Base-by-base conservation (phyloP, 2,113 vertebrate species). In the Paratilapia polleni region DNA sequence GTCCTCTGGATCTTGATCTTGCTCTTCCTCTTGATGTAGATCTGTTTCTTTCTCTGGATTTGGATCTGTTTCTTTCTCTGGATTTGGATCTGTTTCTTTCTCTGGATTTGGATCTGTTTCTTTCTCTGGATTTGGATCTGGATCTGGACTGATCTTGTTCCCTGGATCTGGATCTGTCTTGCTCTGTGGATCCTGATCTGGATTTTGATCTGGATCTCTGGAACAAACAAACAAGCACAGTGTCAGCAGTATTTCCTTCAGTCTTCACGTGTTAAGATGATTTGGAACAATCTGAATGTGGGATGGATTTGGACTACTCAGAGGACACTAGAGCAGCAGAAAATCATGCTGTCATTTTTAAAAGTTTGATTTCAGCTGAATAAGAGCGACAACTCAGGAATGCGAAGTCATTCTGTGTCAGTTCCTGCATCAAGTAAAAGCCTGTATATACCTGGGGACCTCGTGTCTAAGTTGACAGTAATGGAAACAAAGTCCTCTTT, bases 11-110 rank as follows among this genome's bases (percentile, higher is more conserved):
- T 26, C 83, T 77, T 4, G 89, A 76, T 79, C 31, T 41, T 5
- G 22, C 58, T 59, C 57, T 26, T 4, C 88, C 91, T 87, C 64
- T 91, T n/a, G 63, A 94, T 59, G 19, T 73, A 41, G 59, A 91
- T 83, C 41, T 70, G 77, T 77, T 87, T 87, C 54, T 75, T 34
- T 13, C 81, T 57, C 78, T 83, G 57, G 88, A 89, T 9, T 28
- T 56, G 24, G 89, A 84, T 22, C 49, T 77, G n/a, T 87, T 90
- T 56, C 62, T n/a, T 22, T 85, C 85, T 52, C 85, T 84, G 20
- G 70, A 83, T 24, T 17, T 26, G 4, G 82, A 78, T 2, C 66
- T 31, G 8, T 81, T 7, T 76, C 52, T 31, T 6, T 83, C 90
- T 82, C 58, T 93, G 80, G 81, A 87, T 43, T 11, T 86, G 59